A percentile compares a stretch with the other conserved stretches of the same genome.
phyloP scores from a whole-genome alignment of 2,888 invertebrate genomes.

The Parapristionchus giblindavisi region DNA sequence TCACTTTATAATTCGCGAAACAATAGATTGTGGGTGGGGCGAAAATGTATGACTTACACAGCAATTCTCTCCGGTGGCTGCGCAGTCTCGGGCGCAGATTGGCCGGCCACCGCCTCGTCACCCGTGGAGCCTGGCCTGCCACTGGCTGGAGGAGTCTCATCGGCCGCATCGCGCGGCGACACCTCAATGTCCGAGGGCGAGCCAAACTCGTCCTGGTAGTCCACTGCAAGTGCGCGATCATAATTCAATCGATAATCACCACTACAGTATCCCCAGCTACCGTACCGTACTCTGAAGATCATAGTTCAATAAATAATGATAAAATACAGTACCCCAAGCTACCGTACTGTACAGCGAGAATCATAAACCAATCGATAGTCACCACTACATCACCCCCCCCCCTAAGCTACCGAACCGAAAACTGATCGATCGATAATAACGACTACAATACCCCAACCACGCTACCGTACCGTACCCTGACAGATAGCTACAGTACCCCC shows the following conservation, averaged over 20 bases:
- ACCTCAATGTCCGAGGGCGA: conserved; percentile 56
- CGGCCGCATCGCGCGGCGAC: conserved; percentile 51
- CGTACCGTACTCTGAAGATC: neutral
- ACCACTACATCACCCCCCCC: neutral
- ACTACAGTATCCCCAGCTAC: neutral
- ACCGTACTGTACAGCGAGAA: neutral
- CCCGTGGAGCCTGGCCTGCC: neutral
- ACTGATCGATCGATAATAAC: neutral
- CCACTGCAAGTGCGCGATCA: conserved; percentile 54
- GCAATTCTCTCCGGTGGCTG: conserved; percentile 19
- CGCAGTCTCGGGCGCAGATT: neutral
- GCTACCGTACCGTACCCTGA: no score
- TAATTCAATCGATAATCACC: neutral
- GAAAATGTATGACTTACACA: no score
- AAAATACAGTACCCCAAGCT: neutral
- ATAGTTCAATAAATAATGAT: neutral
- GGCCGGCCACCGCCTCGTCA: neutral
- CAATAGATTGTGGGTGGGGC: no score
- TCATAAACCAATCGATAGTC: no score
- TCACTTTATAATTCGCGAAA: no score
- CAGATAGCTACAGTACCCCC: no score
- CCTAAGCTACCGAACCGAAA: neutral
- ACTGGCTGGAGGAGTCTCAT: conserved; percentile 38
- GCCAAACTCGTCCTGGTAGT: conserved; percentile 69
- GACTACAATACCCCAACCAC: no score